phyloP scores from a whole-genome alignment of 2,888 invertebrate species.

The Drosophila putrida region DNA sequence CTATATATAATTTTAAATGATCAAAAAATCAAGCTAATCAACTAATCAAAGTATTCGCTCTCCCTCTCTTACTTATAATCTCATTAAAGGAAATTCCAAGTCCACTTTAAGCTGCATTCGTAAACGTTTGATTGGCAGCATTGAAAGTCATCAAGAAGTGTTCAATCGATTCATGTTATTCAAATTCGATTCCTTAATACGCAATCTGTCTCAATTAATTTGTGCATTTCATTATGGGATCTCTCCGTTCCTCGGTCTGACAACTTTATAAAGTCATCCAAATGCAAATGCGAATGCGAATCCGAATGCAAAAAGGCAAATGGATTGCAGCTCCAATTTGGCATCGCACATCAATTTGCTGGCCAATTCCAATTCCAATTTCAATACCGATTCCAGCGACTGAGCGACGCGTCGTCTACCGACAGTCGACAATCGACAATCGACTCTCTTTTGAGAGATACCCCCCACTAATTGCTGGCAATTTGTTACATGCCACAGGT shows the following conservation, averaged over 20 bases:
- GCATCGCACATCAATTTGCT: constrained; percentile 54
- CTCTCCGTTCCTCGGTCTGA: constrained; percentile 17
- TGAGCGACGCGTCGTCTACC: constrained; percentile 27
- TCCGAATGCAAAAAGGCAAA: constrained; percentile 21
- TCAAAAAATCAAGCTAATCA: neutral
- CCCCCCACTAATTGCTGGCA: constrained; percentile 74
- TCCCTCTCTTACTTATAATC: neutral
- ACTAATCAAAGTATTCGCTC: neutral
- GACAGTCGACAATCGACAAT: constrained; percentile 21
- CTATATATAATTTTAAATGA: neutral
- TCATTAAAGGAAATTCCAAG: neutral
- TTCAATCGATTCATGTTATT: constrained; percentile 10
- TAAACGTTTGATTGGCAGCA: constrained; percentile 9
- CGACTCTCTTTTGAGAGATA: constrained; percentile 38
- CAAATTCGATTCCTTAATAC: constrained; percentile 9
- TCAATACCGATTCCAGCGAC: constrained; percentile 13
- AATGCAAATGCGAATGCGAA: constrained; percentile 40
- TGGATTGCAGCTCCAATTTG: constrained; percentile 61
- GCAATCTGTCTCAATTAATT: constrained; percentile 59
- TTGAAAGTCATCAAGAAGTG: neutral
- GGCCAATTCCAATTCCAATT: constrained; percentile 19
- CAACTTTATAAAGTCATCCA: constrained; percentile 48
- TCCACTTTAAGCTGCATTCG: neutral
- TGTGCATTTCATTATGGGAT: constrained; percentile 49
- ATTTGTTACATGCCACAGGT: constrained; percentile 72